A percentile compares a stretch with the other conserved stretches of the same genome.
phyloP scores from a whole-genome alignment of 2,888 invertebrate genomes.

The Caenorhabditis sp. region DNA sequence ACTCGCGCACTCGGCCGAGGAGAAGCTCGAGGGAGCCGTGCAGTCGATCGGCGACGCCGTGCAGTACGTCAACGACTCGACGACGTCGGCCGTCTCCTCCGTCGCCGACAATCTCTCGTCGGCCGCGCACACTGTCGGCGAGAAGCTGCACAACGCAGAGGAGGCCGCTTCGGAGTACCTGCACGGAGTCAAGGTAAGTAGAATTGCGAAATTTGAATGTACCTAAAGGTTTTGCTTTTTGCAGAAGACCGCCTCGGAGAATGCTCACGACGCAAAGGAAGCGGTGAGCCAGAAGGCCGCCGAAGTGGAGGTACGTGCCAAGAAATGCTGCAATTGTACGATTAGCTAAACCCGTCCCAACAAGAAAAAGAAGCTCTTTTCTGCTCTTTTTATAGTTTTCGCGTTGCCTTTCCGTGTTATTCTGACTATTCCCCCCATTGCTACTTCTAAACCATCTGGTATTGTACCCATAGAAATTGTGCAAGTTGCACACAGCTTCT shows the following conservation, averaged over 20 bases:
- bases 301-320: constrained; percentile 58
- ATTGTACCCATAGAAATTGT: constrained; percentile 1
- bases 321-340: constrained; percentile 49
- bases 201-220: too few species aligned
- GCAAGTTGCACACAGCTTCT: neutral
- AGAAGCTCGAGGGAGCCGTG: constrained; percentile 37
- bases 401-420: too few species aligned
- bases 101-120: constrained; percentile 37
- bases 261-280: constrained; percentile 41
- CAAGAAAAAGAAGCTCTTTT: too few species aligned
- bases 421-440: neutral
- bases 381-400: neutral
- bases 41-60: constrained; percentile 34
- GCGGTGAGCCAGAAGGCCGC: constrained; percentile 28
- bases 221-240: neutral
- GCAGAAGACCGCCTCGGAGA: constrained; percentile 24
- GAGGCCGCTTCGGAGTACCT: constrained; percentile 45
- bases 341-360: constrained; percentile 28
- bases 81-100: constrained; percentile 31
- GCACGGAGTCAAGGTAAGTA: constrained; percentile 36
- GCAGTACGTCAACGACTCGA: constrained; percentile 54
- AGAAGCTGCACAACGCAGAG: constrained; percentile 33
- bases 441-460: too few species aligned
- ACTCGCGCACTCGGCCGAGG: constrained; percentile 18
- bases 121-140: constrained; percentile 27